These are phyloP conservation scores for Eubucco bourcierii DNA, from an alignment of 2,113 vertebrate species.

Conservation along the genomic window DNA sequence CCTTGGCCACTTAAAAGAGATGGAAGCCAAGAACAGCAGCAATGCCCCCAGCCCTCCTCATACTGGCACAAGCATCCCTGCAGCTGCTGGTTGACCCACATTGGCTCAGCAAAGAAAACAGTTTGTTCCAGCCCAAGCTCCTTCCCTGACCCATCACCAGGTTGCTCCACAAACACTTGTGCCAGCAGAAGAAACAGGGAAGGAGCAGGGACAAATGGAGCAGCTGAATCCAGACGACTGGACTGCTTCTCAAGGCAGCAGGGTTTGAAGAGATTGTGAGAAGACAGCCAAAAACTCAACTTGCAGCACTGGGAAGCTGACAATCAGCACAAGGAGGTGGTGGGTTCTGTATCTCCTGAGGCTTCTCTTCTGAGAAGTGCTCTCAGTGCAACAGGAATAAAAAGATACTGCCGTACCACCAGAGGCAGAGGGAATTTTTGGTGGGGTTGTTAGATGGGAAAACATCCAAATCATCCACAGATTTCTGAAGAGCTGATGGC, in stretches of 20 bases:
- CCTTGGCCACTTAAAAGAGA: not conserved
- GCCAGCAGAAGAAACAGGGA: conserved; percentile 2
- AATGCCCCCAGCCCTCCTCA: not conserved
- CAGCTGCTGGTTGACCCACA: not conserved
- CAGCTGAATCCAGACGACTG: conserved; percentile 27
- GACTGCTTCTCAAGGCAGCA: not conserved
- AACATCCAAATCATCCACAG: not conserved
- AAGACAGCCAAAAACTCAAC: not conserved
- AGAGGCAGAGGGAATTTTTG: not conserved
- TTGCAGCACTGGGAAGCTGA: not conserved
- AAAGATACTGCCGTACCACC: not conserved
- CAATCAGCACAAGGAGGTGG: not conserved
- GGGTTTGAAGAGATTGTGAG: not conserved
- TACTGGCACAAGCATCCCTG: not conserved
- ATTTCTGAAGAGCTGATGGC: not conserved
- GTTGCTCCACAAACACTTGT: not conserved
- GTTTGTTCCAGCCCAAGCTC: not conserved
- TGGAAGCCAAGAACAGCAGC: not conserved
- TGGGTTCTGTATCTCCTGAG: not conserved
- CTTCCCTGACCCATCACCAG: not conserved
- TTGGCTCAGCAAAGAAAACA: not conserved
- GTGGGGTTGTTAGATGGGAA: not conserved
- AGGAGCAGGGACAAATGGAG: not conserved
- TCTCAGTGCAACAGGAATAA: not conserved
- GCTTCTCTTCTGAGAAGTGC: not conserved